Percentiles rank a stretch among this genome's conserved stretches.
phyloP scores from a whole-genome alignment of 2,113 vertebrate species.

The Bettongia penicillata region DNA sequence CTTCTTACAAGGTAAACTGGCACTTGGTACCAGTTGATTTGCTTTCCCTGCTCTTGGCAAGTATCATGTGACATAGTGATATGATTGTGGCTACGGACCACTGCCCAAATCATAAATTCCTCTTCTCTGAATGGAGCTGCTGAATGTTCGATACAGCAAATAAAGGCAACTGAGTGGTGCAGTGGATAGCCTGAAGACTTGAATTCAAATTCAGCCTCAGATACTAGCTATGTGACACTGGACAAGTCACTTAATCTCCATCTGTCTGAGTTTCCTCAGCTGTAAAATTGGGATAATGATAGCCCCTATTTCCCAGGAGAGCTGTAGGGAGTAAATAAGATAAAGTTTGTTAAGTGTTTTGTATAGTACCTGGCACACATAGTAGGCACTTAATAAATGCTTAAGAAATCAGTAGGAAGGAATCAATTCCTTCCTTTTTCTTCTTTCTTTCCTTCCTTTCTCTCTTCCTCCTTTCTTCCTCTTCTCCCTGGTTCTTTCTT shows the following conservation, averaged over 20 bases:
- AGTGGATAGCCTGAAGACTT: neutral
- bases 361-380: neutral
- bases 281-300: neutral
- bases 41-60: neutral
- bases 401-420: neutral
- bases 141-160: neutral
- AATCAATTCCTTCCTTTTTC: too few relatives aligned
- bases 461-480: too few relatives aligned
- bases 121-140: neutral
- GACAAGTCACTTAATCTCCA: neutral
- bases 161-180: neutral
- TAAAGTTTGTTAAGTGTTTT: neutral
- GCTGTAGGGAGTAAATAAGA: neutral
- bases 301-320: neutral
- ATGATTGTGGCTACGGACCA: neutral
- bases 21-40: neutral
- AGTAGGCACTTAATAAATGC: neutral
- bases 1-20: neutral
- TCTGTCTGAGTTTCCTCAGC: neutral
- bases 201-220: neutral
- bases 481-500: too few relatives aligned
- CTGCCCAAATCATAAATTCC: neutral
- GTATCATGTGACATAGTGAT: neutral
- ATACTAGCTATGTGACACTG: neutral
- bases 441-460: too few relatives aligned